Conservation (phyloP, 2,113 vertebrate genomes). For the Oreochromis niloticus region DNA sequence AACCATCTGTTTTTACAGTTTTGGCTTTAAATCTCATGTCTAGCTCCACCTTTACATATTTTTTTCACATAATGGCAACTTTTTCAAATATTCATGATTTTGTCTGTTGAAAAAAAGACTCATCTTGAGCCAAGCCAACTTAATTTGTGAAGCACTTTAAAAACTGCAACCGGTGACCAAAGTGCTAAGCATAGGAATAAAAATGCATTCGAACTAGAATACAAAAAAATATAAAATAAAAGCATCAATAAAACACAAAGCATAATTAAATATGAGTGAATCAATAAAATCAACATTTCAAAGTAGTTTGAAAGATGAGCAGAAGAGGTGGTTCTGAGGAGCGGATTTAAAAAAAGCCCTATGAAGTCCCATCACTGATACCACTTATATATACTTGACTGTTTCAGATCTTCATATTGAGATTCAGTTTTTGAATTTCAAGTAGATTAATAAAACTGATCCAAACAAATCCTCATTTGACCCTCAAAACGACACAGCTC, state of each 20-base stretch:
- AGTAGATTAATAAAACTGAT: not conserved
- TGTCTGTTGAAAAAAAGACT: not conserved
- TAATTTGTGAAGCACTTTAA: not conserved
- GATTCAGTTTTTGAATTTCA: not conserved
- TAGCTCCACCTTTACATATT: not conserved
- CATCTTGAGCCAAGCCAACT: not conserved
- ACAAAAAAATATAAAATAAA: not conserved
- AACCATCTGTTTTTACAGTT: not conserved
- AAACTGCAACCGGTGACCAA: not conserved
- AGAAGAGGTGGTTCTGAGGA: not conserved
- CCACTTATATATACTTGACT: not conserved
- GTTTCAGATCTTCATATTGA: not conserved
- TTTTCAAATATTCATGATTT: not conserved
- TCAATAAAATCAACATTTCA: not conserved
- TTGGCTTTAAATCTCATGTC: not conserved
- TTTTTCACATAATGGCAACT: not conserved
- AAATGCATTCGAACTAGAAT: not conserved
- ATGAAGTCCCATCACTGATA: not conserved
- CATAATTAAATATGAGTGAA: not conserved
- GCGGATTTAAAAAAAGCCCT: not conserved
- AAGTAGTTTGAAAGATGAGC: not conserved
- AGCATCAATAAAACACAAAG: not conserved
- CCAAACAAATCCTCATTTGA: conserved; percentile 1
- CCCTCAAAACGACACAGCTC: not conserved
- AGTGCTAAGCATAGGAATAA: not conserved